phyloP scores from a whole-genome alignment of 1,140 invertebrate species.

The Agrypnia vestita region DNA sequence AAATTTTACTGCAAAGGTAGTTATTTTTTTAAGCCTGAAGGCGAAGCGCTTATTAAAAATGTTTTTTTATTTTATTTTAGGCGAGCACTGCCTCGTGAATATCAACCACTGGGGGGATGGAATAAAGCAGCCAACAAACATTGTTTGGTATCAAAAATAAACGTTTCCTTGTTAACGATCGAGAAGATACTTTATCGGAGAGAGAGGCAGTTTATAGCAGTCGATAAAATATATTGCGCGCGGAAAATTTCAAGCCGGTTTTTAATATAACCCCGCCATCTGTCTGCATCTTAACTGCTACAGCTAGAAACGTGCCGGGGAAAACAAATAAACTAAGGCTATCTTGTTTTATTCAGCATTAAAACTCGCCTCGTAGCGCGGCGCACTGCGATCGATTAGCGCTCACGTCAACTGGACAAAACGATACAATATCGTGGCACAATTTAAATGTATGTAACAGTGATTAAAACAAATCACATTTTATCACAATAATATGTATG shows the following conservation, averaged over 20 bases:
- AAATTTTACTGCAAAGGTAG: too few relatives aligned
- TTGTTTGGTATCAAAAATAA: slow-evolving; percentile 7
- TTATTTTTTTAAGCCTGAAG: too few relatives aligned
- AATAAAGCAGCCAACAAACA: not conserved
- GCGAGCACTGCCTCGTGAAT: not conserved
- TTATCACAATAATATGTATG: too few relatives aligned
- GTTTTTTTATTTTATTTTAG: too few relatives aligned
- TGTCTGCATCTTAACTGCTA: slow-evolving; percentile 55
- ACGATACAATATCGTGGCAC: too few relatives aligned
- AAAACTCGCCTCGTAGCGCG: slow-evolving; percentile 41
- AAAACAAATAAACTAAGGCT: slow-evolving; percentile 56
- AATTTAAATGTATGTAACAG: too few relatives aligned
- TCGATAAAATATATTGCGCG: slow-evolving; percentile 56
- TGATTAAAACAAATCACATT: too few relatives aligned
- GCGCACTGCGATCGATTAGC: too few relatives aligned
- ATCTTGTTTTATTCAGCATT: slow-evolving; percentile 58
- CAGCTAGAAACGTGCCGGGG: slow-evolving; percentile 51
- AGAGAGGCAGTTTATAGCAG: slow-evolving; percentile 43
- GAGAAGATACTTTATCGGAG: slow-evolving; percentile 31
- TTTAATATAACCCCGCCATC: slow-evolving; percentile 57
- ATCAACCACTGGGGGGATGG: not conserved
- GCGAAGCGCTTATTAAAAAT: too few relatives aligned
- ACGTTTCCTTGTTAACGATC: slow-evolving; percentile 26
- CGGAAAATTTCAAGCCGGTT: slow-evolving; percentile 51
- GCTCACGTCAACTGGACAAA: too few relatives aligned